Evolutionary conservation across 2,113 vertebrate genomes (phyloP), one percentile per base, ranked within the genome.

Genomic region (Cryptotis parvus): DNA sequence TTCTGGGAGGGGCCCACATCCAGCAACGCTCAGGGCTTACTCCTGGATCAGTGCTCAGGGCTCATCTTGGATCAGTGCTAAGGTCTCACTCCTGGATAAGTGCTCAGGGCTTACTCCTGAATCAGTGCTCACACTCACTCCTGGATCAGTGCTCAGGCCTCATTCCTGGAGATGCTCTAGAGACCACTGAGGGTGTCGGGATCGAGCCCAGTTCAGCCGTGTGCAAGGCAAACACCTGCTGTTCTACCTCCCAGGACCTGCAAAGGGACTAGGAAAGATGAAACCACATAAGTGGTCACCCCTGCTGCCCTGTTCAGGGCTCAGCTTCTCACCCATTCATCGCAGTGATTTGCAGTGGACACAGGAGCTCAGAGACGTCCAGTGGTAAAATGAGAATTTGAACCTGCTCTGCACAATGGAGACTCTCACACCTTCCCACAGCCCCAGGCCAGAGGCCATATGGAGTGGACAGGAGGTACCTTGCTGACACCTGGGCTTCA

Each of bases 251-350:
- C 81, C 22, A 45, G 52, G 37, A 43, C 24, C 41, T 55, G 37
- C 14, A 18, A 92, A 89, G 49, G 83, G 31, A 9, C 70, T 91
- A 72, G n/a, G 14, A 86, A 78, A 31, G 69, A 66, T 41, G 61
- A 39, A 77, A 55, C 15, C 14, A 9, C 87, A 41, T n/a, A 43
- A 73, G 58, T 3, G 12, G 52, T 9, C 52, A 41, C 15, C 15
- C 52, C 63, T 10, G 63, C 8, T 65, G 27, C 4, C 11, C 29
- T 65, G 55, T 10, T 27, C 10, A 31, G 63, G 26, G 63, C 63
- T 65, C 63, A 31, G 9, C 9, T 29, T 29, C 66, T 84, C 35
- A 27, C n/a, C 37, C 72, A 55, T 73, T 73, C 35, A 61, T 7
- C 65, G 20, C 6, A 29, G n/a, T 33, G 45, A 55, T 84, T 77